Base-by-base conservation (phyloP, 2,888 invertebrate genomes). In the Cancer borealis region DNA sequence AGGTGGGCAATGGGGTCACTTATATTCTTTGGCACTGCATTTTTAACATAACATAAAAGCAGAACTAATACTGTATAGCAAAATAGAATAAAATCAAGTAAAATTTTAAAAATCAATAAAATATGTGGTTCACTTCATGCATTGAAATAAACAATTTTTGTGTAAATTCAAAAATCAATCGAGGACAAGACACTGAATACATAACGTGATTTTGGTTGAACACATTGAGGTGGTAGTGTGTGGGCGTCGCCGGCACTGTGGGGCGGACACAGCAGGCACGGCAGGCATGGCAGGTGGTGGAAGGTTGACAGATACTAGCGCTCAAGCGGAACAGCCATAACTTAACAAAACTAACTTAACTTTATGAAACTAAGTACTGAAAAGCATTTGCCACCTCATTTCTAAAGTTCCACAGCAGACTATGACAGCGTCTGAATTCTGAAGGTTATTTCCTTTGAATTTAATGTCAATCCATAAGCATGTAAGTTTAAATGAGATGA, bases 301-400 rank as follows among this genome's bases (percentile, higher is more conserved):
- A 45, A 90, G 92, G 91, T 93, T 91, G 45, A 88, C 73, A 73
- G 91, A 94, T 66, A 92, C 92, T 54, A 73, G 79, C 30, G 92
- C 92, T 92, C 39, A 94, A 94, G 94, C 94, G 92, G 87, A n/a
- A 90, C 94, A 94, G 94, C 94, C 94, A 73, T 89, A 94, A 94
- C 89, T 87, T 92, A 92, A 94, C n/a, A 92, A 94, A 94, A 94
- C 30, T 39, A 92, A 94, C 92, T 90, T 94, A 92, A 91, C 89
- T 39, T 94, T 92, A 88, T 92, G 12, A 54, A 92, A 26, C 90
- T 92, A 92, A 92, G 45, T 92, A 90, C 91, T 92, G 91, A 92
- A 66, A 94, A 94, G 94, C 94, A 92, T 46, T 30, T 94, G 92
- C 91, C 94, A 94, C 92, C 94, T 92, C 94, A 92, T 94, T 94